Evolutionary conservation across 2,113 vertebrate genomes (phyloP), one percentile per base, ranked within the genome.

Genomic region (Ailuropoda melanoleuca): DNA sequence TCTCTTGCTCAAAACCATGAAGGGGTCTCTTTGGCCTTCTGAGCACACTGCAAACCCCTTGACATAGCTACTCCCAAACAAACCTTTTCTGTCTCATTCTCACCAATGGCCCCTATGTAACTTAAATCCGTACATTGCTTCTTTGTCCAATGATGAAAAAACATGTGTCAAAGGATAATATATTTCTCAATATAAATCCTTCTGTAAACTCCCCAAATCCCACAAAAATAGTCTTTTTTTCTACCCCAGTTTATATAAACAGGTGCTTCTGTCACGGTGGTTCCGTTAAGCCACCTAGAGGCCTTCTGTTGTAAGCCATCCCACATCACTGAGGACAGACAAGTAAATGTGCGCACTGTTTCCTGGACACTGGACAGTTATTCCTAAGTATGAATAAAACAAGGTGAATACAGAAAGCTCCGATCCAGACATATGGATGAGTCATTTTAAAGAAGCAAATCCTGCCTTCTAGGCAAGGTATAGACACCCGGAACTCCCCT

Each of bases 391-490:
- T 46, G 64, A 93, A 72, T 87, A 86, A 96, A 93, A 48, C 1
- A 37, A 95, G 9, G 18, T 24, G 48, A 87, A 74, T 85, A 75
- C 43, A 66, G 56, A 86, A 4, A 95, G 23, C 5, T 37, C 8
- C 75, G 43, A 64, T 88, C 14, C 68, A 84, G 39, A 56, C 8
- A 64, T 39, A 92, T 8, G 21, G 43, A 43, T 31, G 62, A 93
- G 37, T 87, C 68, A 48, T 90, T 97, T 86, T 90, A 88, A 97
- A 84, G 43, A 89, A 95, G 85, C 24, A 86, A 97, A 90, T 90
- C 90, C 94, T 98, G 95, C 83, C 60, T 90, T 95, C 64, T 97
- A 82, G 96, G 96, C 53, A 97, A 97, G 84, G 39, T 97, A 97
- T 94, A 97, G 97, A 93, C 62, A 98, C 85, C 84, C 82, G 92